Evolutionary conservation across 2,113 vertebrate genomes (phyloP).

Genomic region (Silurus meridionalis): DNA sequence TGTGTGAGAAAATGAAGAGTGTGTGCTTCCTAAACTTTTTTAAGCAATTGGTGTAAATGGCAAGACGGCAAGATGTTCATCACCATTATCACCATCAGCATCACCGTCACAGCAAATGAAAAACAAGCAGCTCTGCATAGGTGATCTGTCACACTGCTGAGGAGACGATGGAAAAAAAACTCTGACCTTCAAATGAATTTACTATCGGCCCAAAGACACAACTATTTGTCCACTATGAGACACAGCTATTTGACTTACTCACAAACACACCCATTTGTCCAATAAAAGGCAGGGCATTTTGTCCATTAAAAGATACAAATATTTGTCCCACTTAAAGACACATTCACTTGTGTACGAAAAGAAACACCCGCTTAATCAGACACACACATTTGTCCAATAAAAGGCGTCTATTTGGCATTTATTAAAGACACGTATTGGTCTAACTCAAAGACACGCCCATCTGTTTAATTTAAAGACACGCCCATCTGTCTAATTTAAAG

Average conservation of each 20-base stretch:
- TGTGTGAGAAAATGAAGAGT: constrained; percentile 58
- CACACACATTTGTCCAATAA: not conserved
- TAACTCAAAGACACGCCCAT: not conserved
- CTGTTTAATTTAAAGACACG: too few relatives aligned
- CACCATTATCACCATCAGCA: too few relatives aligned
- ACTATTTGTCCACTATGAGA: not conserved
- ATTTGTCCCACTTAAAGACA: not conserved
- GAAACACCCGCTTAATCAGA: not conserved
- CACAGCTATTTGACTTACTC: not conserved
- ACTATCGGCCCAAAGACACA: not conserved
- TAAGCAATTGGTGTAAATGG: not conserved
- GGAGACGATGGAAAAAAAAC: not conserved
- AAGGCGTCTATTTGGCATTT: too few relatives aligned
- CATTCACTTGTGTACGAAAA: not conserved
- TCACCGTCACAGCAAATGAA: not conserved
- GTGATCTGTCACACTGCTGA: not conserved
- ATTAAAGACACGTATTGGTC: not conserved
- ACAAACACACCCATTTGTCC: not conserved
- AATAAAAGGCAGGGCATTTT: not conserved
- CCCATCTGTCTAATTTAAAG: too few relatives aligned
- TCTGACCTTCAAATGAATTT: not conserved
- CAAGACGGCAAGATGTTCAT: not conserved
- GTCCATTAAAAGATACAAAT: not conserved
- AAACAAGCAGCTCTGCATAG: not conserved
- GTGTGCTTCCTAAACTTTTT: not conserved